Evolutionary conservation across 2,888 invertebrate genomes (phyloP).

Genomic region (Galeopsomyia nigrocyanea): DNA sequence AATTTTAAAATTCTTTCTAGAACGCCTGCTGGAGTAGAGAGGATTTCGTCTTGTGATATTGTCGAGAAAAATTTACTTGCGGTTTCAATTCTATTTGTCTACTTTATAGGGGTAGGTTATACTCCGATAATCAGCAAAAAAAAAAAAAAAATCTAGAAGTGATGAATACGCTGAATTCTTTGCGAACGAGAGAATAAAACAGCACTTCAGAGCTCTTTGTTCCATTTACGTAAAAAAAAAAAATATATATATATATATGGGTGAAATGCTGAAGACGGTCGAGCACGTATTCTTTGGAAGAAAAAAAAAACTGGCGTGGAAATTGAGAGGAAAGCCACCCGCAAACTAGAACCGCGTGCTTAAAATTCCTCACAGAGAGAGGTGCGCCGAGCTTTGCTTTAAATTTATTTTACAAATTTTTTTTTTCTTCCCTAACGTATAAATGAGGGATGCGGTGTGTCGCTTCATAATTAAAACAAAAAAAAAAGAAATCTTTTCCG

Average conservation of each 20-base stretch:
- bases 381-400: neutral
- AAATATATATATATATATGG: neutral
- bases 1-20: too few species aligned
- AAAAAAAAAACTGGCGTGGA: constrained; percentile 12
- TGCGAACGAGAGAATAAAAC: neutral
- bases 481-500: neutral
- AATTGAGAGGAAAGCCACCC: constrained; percentile 36
- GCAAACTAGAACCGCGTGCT: constrained; percentile 19
- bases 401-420: constrained; percentile 33
- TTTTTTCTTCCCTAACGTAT: neutral
- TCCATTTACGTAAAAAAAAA: neutral
- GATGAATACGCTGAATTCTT: neutral
- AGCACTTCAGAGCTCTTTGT: neutral
- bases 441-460: neutral
- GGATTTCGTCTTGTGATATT: too few species aligned
- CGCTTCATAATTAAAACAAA: neutral
- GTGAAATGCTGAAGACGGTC: neutral
- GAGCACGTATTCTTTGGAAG: constrained; percentile 25
- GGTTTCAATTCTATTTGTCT: too few species aligned
- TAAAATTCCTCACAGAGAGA: constrained; percentile 28
- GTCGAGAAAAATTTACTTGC: too few species aligned
- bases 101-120: too few species aligned
- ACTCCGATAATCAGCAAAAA: too few species aligned
- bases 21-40: too few species aligned
- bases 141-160: too few species aligned